Evolutionary conservation across 2,888 invertebrate species (phyloP).

Genomic region (Caenorhabditis afra): DNA sequence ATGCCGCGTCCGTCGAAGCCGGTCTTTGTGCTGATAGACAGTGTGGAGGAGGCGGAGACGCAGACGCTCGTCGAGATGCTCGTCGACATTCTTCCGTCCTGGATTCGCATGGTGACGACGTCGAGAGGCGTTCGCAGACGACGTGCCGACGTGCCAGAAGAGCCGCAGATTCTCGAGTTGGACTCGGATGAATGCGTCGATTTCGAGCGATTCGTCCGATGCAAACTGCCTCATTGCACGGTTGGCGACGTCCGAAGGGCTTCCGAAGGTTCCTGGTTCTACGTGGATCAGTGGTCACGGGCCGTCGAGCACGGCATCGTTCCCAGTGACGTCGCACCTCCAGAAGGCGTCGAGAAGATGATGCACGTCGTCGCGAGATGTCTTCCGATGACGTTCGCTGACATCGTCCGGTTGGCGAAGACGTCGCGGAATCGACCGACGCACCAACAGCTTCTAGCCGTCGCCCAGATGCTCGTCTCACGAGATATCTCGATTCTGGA

Average conservation of each 20-base stretch:
- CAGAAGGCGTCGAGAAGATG: constrained; percentile 57
- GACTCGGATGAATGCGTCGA: constrained; percentile 48
- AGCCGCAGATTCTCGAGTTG: constrained; percentile 56
- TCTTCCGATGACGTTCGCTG: constrained; percentile 49
- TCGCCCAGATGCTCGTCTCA: constrained; percentile 58
- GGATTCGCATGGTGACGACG: constrained; percentile 64
- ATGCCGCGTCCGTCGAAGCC: constrained; percentile 64
- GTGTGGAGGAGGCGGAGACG: constrained; percentile 48
- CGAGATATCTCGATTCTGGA: constrained; percentile 53
- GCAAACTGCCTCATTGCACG: constrained; percentile 60
- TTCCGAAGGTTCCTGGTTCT: constrained; percentile 69
- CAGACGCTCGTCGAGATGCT: constrained; percentile 48
- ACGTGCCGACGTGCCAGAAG: constrained; percentile 31
- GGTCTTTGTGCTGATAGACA: constrained; percentile 64
- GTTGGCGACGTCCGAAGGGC: constrained; percentile 54
- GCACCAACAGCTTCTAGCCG: constrained; percentile 62
- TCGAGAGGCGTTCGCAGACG: constrained; percentile 32
- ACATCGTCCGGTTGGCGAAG: constrained; percentile 43
- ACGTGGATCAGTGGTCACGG: constrained; percentile 65
- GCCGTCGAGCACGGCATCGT: constrained; percentile 59
- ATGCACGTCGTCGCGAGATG: constrained; percentile 48
- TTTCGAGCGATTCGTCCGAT: constrained; percentile 61
- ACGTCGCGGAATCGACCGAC: constrained; percentile 57
- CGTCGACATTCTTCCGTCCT: constrained; percentile 57
- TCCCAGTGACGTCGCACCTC: constrained; percentile 35